These are phyloP conservation scores for Serinus canaria DNA, from an alignment of 2,113 vertebrate genomes.

Conservation along the genomic window DNA sequence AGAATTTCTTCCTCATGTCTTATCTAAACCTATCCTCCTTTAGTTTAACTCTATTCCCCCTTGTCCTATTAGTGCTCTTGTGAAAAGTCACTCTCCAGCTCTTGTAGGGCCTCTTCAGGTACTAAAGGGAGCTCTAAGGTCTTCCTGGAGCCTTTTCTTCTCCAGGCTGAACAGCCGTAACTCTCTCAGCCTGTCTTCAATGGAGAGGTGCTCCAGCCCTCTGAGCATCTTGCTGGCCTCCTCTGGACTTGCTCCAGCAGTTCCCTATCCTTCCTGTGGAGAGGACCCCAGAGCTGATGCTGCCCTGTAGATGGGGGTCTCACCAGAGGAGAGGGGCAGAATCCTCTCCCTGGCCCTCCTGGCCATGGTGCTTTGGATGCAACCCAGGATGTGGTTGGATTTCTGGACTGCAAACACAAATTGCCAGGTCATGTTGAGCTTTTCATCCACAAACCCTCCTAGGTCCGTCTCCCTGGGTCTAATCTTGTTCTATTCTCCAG, in stretches of 20 bases:
- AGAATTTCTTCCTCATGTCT: background rate
- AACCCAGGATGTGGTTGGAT: accelerated
- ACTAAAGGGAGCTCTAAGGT: background rate
- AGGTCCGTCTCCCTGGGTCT: background rate
- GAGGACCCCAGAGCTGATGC: background rate
- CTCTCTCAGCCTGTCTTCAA: accelerated
- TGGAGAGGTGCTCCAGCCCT: background rate
- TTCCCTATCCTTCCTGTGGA: background rate
- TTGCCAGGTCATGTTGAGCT: background rate
- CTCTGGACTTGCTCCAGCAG: background rate
- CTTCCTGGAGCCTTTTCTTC: background rate
- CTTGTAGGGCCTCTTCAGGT: background rate
- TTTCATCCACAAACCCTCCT: background rate
- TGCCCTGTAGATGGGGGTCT: background rate
- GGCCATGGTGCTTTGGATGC: accelerated
- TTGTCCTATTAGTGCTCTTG: background rate
- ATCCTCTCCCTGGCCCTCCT: background rate
- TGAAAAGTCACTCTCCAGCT: background rate
- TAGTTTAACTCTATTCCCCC: background rate
- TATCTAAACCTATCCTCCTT: background rate
- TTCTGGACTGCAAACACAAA: background rate
- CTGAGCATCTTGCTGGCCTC: background rate
- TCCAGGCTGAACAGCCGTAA: background rate
- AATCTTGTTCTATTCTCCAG: background rate
- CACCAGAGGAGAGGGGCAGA: background rate